phyloP scores from a whole-genome alignment of 1,140 invertebrate species.

The Acromyrmex charruanus region DNA sequence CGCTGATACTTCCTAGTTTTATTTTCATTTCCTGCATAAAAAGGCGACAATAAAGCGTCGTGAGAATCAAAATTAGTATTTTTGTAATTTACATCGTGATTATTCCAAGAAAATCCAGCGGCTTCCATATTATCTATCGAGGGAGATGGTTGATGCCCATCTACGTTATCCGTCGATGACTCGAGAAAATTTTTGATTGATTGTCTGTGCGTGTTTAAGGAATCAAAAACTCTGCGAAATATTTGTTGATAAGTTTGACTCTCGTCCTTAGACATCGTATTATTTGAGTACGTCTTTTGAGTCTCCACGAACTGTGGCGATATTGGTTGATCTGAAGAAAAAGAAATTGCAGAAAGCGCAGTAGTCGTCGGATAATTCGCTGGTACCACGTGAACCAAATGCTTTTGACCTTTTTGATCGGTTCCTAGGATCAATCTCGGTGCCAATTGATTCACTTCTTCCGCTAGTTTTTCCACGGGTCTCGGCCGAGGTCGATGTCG shows the following conservation, averaged over 20 bases:
- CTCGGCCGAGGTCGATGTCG: not conserved
- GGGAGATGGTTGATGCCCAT: not conserved
- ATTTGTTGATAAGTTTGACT: constrained; percentile 66
- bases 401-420: constrained; percentile 75
- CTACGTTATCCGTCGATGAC: not conserved
- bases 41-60: not conserved
- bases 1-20: not conserved
- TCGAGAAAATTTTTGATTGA: constrained; percentile 75
- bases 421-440: constrained; percentile 74
- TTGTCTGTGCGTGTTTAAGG: constrained; percentile 67
- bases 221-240: constrained; percentile 69
- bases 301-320: not conserved
- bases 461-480: not conserved
- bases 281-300: not conserved
- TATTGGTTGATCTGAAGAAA: not conserved
- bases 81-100: not conserved
- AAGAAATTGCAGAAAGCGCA: not conserved
- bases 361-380: constrained; percentile 28
- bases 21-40: not conserved
- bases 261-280: constrained; percentile 28
- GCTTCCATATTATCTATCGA: constrained; percentile 21
- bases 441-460: constrained; percentile 17
- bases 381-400: constrained; percentile 76
- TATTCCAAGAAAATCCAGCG: constrained; percentile 27
- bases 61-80: not conserved